Base-by-base conservation (phyloP, 1,140 invertebrate species). In the Potamilus streckersoni region DNA sequence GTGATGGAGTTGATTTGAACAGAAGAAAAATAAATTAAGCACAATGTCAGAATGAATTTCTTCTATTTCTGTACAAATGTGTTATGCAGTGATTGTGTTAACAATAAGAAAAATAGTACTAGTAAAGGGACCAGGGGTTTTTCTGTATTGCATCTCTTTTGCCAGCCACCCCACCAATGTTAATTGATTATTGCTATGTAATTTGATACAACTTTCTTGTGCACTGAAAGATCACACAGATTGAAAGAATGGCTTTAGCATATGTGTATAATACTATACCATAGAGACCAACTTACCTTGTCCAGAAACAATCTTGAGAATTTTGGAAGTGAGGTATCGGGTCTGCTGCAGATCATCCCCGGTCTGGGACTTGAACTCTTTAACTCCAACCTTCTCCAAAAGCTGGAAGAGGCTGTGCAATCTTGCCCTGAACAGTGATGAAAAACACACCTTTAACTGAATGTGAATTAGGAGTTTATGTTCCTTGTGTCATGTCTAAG, bases 311-410 rank as follows among this genome's bases (percentile, higher is more conserved):
- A 84, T 79, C 69, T 85, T 82, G n/a, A 81, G 78, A 58, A 89
- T 81, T 74, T 86, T 87, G n/a, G 82, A 80, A 0, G 87, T 85
- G 14, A 84, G 79, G 79, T 85, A 85, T 72, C 85, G 74, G 13
- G 85, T 81, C 68, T 87, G 85, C 31, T 86, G 84, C n/a, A 89
- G 55, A 64, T 88, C 88, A 31, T 89, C 88, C 2, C 78, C 58
- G 15, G 73, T 67, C 38, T 80, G 71, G 58, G 80, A 81, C 71
- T 83, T 85, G 17, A 71, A 69, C 19, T 76, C 63, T 58, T 81
- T 83, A 55, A 80, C 80, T 5, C 84, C 79, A 23, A 83, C 62
- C 63, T 85, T 86, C 71, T 83, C 85, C 76, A 87, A 66, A 72
- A 82, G 80, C 69, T 87, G 85, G 64, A 87, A 83, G 77, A 85